Evolutionary conservation across 2,113 vertebrate genomes (phyloP).

Genomic region (Actenoides lindsayi): DNA sequence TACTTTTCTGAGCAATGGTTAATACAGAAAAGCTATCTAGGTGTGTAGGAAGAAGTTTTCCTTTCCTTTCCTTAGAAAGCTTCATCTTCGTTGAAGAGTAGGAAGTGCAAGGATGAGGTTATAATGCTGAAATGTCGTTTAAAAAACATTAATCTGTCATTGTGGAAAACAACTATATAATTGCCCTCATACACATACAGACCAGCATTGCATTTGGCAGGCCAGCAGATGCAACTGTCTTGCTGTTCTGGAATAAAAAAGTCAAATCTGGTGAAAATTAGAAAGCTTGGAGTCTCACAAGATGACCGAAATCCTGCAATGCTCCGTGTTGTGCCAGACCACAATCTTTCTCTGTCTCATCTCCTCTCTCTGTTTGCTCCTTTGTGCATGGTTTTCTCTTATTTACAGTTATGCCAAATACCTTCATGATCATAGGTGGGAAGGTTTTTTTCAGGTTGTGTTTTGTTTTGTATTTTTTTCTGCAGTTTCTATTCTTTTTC

Average conservation of each 20-base stretch:
- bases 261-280: not conserved
- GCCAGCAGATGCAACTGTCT: not conserved
- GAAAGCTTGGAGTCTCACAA: not conserved
- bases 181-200: not conserved
- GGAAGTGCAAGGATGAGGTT: conserved; percentile 30
- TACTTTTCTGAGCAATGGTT: not conserved
- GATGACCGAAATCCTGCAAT: not conserved
- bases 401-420: conserved; percentile 40
- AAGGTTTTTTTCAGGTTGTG: not conserved
- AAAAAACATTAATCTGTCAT: not conserved
- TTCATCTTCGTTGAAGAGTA: not conserved
- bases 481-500: not conserved
- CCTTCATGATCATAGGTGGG: conserved; percentile 77
- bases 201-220: not conserved
- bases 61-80: not conserved
- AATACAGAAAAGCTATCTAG: not conserved
- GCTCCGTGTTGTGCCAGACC: not conserved
- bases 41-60: not conserved
- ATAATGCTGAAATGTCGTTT: not conserved
- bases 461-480: not conserved
- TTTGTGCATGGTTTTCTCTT: conserved; percentile 69
- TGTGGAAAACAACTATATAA: not conserved
- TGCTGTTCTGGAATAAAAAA: not conserved
- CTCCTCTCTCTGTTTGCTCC: conserved; percentile 66
- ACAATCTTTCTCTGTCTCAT: conserved; percentile 17